Evolutionary conservation across 2,888 invertebrate species (phyloP).

Genomic region (Terebella lapidaria): DNA sequence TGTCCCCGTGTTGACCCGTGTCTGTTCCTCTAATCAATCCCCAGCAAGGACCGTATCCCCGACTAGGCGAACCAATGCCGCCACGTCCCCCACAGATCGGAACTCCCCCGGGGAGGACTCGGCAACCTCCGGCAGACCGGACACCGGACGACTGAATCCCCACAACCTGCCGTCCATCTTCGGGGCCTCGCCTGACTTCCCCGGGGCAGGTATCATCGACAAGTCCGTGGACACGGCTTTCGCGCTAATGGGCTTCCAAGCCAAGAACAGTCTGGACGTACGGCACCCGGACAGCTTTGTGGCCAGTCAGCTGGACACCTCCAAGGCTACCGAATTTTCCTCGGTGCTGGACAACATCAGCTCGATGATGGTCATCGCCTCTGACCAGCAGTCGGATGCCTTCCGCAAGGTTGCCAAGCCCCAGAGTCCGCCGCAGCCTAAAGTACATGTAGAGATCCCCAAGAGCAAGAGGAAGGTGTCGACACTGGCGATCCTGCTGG

Average conservation of each 20-base stretch:
- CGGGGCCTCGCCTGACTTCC: too few relatives aligned
- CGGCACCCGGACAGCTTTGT: not conserved
- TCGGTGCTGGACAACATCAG: slow-evolving; percentile 13
- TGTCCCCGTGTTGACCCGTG: too few relatives aligned
- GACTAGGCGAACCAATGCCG: too few relatives aligned
- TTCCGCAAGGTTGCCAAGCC: slow-evolving; percentile 23
- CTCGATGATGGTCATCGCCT: slow-evolving; percentile 32
- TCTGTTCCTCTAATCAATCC: too few relatives aligned
- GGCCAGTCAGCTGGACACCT: not conserved
- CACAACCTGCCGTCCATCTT: too few relatives aligned
- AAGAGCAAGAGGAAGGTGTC: not conserved
- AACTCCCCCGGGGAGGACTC: too few relatives aligned
- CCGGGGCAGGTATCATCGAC: too few relatives aligned
- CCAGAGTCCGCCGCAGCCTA: not conserved
- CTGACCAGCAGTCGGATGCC: slow-evolving; percentile 34
- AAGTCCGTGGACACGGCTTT: not conserved
- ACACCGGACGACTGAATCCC: too few relatives aligned
- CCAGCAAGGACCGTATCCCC: too few relatives aligned
- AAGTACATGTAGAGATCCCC: too few relatives aligned
- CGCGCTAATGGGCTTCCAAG: not conserved
- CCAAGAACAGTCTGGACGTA: not conserved
- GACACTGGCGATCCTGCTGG: not conserved
- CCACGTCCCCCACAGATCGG: too few relatives aligned
- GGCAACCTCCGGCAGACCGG: too few relatives aligned
- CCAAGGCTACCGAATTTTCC: not conserved